Base-by-base conservation (phyloP, 1,140 invertebrate species). In the Drosophila kanapiae region DNA sequence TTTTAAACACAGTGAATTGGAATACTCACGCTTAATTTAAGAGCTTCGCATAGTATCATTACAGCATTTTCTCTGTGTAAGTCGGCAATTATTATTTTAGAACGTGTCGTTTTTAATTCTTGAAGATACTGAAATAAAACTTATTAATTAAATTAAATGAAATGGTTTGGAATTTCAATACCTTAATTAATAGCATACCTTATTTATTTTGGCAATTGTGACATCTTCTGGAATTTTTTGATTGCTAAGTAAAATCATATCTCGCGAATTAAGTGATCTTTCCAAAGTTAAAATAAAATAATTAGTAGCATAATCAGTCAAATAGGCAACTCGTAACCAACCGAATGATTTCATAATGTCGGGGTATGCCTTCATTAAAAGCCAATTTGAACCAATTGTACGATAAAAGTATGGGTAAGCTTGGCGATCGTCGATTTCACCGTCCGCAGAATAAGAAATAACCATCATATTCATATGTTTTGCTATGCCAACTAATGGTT, bases 331-430 rank as follows among this genome's bases (percentile, higher is more conserved):
- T 63, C 95, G 93, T 54, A 93, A 94, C 96, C 97, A 97, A 2
- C 94, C 94, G 18, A 97, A 92, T n/a, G 91, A 67, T 72, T 96
- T 53, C 80, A 92, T 86, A 1, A 92, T 53, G 7, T 64, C 49
- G 3, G 90, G 35, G 45, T 90, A 91, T 6, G 78, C 79, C 60
- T 78, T 75, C 18, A 84, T 95, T 87, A 96, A 97, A 65, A 96
- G 95, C 33, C 95, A 95, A 82, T 97, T 96, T 83, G 97, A 96
- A 3, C 96, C 96, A 71, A 97, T 97, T 2, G 97, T 98, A 2
- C 97, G 92, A 88, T 97, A 97, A 92, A 98, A 97, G 80, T 96
- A 97, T 0, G 97, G 96, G 93, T 97, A 97, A 60, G 95, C 95
- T 0, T 94, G 91, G 18, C 95, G 93, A 92, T 97, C 95, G 0